phyloP scores from a whole-genome alignment of 2,113 vertebrate genomes.

The Phainopepla nitens region DNA sequence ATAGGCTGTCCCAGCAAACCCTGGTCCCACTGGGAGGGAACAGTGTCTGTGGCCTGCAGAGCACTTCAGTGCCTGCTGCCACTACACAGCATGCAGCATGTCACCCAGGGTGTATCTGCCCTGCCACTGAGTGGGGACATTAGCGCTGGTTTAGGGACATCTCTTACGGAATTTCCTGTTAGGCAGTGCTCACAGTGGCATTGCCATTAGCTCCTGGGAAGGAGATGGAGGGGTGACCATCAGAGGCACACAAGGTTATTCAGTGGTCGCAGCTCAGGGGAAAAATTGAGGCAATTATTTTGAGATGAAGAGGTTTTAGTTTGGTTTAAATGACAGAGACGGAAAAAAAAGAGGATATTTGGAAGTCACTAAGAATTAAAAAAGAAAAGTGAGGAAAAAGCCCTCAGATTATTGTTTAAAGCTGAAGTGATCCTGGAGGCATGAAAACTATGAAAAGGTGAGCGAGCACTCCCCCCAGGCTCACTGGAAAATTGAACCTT shows the following conservation, averaged over 20 bases:
- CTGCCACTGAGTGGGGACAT: background rate
- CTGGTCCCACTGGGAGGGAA: background rate
- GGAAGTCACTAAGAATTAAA: background rate
- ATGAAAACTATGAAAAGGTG: background rate
- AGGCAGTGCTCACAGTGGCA: fast-evolving
- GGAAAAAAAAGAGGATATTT: background rate
- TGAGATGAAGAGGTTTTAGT: background rate
- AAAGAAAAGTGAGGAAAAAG: background rate
- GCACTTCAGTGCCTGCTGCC: background rate
- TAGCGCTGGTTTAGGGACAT: fast-evolving
- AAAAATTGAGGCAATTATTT: background rate
- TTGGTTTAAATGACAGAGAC: background rate
- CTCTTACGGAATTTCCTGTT: background rate
- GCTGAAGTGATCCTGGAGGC: background rate
- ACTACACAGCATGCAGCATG: fast-evolving
- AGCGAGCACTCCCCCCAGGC: background rate
- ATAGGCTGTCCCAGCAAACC: background rate
- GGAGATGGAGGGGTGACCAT: background rate
- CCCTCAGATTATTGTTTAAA: background rate
- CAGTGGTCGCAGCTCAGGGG: background rate
- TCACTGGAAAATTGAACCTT: background rate
- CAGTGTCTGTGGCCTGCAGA: background rate
- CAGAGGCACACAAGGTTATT: background rate
- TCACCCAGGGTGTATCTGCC: background rate
- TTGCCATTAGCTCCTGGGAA: background rate